Conservation (phyloP, 2,113 vertebrate species). For the Proteles cristata region DNA sequence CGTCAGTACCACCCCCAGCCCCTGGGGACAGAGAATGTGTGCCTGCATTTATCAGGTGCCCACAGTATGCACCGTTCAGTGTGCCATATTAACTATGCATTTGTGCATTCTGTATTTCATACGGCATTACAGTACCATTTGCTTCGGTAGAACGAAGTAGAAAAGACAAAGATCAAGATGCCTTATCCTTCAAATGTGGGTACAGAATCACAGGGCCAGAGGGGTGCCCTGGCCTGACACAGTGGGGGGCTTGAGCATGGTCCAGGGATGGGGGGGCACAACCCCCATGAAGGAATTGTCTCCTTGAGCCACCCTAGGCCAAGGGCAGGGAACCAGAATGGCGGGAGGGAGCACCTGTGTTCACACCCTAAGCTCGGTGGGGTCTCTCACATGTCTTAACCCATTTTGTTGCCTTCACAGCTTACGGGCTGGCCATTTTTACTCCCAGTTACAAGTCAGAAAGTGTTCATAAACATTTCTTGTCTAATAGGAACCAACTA, state of each 20-base stretch:
- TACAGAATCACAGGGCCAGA: not conserved
- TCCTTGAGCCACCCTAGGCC: not conserved
- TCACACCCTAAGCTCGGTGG: not conserved
- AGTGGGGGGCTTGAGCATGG: not conserved
- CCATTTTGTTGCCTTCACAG: not conserved
- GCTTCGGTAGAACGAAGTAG: not conserved
- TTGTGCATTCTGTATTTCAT: accelerated
- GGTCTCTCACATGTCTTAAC: not conserved
- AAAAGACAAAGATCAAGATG: not conserved
- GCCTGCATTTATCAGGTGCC: not conserved
- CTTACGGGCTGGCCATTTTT: not conserved
- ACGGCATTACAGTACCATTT: not conserved
- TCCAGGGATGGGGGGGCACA: not conserved
- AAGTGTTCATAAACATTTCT: not conserved
- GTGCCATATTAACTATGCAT: accelerated
- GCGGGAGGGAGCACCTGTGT: not conserved
- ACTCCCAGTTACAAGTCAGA: not conserved
- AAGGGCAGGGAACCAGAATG: not conserved
- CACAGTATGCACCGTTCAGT: accelerated
- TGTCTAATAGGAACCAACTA: not conserved
- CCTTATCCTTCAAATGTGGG: not conserved
- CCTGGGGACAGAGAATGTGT: not conserved
- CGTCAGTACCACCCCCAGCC: accelerated
- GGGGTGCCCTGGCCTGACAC: not conserved
- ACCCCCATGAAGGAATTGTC: not conserved